Evolutionary conservation across 2,888 invertebrate genomes (phyloP).

Genomic region (Eilema caniola): DNA sequence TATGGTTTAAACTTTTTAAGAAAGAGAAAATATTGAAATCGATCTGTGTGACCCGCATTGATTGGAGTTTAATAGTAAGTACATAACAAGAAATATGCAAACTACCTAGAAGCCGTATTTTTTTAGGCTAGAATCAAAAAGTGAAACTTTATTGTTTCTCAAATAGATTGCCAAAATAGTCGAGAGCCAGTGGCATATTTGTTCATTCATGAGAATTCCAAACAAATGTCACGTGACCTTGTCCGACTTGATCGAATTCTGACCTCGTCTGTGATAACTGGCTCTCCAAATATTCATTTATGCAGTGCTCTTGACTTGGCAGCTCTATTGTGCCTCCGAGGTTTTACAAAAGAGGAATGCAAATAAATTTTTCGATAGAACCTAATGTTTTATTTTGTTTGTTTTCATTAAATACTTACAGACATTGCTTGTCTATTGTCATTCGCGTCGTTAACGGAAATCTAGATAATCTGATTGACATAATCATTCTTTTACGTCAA

Average conservation of each 20-base stretch:
- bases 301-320: slow-evolving; percentile 19
- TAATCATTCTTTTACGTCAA: not conserved
- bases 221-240: slow-evolving; percentile 53
- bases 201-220: slow-evolving; percentile 46
- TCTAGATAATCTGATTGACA: not conserved
- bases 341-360: not conserved
- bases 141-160: slow-evolving; percentile 11
- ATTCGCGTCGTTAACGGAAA: not conserved
- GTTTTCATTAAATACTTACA: not conserved
- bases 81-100: not conserved
- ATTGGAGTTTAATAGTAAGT: not conserved
- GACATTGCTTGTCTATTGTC: not conserved
- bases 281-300: slow-evolving; percentile 50
- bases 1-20: not conserved
- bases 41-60: not conserved
- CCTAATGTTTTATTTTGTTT: not conserved
- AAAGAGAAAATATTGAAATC: not conserved
- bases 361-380: not conserved
- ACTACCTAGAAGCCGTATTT: not conserved
- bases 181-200: slow-evolving; percentile 43
- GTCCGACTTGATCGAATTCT: slow-evolving; percentile 59
- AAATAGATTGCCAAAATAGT: slow-evolving; percentile 19
- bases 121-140: slow-evolving; percentile 14
- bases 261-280: slow-evolving; percentile 55
- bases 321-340: slow-evolving; percentile 12